These are phyloP conservation scores for Heterotilapia buettikoferi DNA, from an alignment of 2,113 vertebrate genomes.

Conservation along the genomic window DNA sequence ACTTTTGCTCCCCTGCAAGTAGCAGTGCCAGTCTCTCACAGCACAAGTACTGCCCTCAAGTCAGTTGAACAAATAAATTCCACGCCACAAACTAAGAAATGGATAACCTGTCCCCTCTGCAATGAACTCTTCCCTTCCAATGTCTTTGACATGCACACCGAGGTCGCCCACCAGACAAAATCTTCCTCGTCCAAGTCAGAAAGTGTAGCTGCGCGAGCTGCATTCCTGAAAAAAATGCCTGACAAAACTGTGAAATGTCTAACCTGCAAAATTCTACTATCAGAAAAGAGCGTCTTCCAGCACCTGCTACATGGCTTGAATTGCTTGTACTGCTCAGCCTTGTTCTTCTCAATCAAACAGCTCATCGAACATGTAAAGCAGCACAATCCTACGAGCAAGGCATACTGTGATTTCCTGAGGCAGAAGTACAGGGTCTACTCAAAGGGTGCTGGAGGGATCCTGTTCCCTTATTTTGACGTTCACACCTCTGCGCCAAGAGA, in stretches of 20 bases:
- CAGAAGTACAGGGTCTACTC: slow-evolving; percentile 81
- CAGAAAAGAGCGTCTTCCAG: slow-evolving; percentile 83
- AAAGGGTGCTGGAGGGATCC: slow-evolving; percentile 75
- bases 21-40: slow-evolving; percentile 76
- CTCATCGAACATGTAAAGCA: slow-evolving; percentile 81
- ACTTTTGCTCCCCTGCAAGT: slow-evolving; percentile 87
- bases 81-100: slow-evolving; percentile 83
- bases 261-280: slow-evolving; percentile 82
- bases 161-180: slow-evolving; percentile 82
- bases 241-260: slow-evolving; percentile 87
- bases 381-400: slow-evolving; percentile 80
- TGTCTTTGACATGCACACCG: slow-evolving; percentile 89
- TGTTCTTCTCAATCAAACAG: slow-evolving; percentile 85
- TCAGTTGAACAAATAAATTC: slow-evolving; percentile 63
- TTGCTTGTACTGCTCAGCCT: slow-evolving; percentile 86
- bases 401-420: slow-evolving; percentile 83
- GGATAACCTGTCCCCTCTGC: slow-evolving; percentile 93
- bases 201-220: slow-evolving; percentile 81
- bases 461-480: slow-evolving; percentile 91
- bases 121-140: slow-evolving; percentile 93
- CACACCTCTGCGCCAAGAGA: slow-evolving; percentile 80
- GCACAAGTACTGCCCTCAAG: slow-evolving; percentile 55
- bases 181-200: slow-evolving; percentile 36
- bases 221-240: slow-evolving; percentile 86
- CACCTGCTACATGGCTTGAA: slow-evolving; percentile 89